Percentiles rank a stretch among this genome's conserved stretches.
phyloP scores from a whole-genome alignment of 2,113 vertebrate genomes.

The Leptobrachium ailaonicum region DNA sequence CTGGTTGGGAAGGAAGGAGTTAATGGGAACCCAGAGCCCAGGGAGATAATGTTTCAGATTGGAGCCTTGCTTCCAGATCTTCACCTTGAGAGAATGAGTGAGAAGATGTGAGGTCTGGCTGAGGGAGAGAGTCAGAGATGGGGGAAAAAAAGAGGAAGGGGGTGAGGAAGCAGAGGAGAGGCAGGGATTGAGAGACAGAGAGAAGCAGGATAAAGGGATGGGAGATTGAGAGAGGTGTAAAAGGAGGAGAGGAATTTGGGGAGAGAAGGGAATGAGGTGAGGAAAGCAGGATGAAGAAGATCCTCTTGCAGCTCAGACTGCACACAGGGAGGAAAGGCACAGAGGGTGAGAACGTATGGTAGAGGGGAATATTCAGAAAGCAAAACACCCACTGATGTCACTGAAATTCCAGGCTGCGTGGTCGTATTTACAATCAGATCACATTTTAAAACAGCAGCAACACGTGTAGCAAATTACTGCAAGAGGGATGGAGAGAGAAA shows the following conservation, averaged over 20 bases:
- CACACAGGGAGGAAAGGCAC: conserved; percentile 24
- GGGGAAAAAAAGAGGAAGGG: conserved; percentile 1
- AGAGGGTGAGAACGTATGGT: conserved; percentile 23
- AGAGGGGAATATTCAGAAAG: conserved; percentile 52
- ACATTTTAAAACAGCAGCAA: conserved; percentile 53
- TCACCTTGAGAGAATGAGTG: neutral
- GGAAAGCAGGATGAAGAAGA: neutral
- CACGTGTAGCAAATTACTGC: conserved; percentile 59
- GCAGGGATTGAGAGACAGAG: conserved; percentile 45
- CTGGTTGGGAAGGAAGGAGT: conserved; percentile 1
- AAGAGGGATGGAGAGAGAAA: conserved; percentile 49
- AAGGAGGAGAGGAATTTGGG: conserved; percentile 40
- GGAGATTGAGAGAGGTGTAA: conserved; percentile 43
- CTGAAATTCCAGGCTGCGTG: conserved; percentile 56
- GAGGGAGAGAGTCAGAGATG: conserved; percentile 19
- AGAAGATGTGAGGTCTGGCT: neutral
- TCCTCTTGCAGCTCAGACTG: neutral
- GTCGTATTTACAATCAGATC: conserved; percentile 72
- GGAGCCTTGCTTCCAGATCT: neutral
- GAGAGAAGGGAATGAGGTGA: conserved; percentile 15
- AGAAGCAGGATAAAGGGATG: conserved; percentile 46
- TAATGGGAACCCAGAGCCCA: neutral
- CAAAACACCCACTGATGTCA: conserved; percentile 50
- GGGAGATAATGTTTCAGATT: neutral
- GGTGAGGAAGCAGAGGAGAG: neutral